Base-by-base conservation (phyloP, 2,888 invertebrate genomes). In the Malthinus seriepunctatus region DNA sequence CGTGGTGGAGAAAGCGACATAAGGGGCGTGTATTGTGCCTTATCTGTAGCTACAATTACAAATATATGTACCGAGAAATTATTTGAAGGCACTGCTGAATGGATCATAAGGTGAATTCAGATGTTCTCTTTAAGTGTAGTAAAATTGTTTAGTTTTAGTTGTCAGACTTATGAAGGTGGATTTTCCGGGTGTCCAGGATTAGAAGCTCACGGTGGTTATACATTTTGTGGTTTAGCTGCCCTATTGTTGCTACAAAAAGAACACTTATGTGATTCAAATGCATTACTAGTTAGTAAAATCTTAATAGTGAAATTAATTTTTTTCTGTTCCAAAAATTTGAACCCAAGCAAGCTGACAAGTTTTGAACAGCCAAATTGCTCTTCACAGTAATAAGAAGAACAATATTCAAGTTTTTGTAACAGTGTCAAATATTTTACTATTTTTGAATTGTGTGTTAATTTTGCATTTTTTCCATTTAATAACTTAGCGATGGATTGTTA, bases 141-240 rank as follows among this genome's bases (percentile, higher is more conserved):
- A 3, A 34, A 23, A 14, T 34, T 33, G 3, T 14, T 53, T 11
- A 42, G n/a, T 69, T 73, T 50, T 67, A 88, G 91, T 66, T 98
- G 98, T 81, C 98, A 99, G 79, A 96, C 97, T 0, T 99, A 97
- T 81, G 99, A 99, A 80, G 99, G 99, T 39, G 99, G 99, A 0
- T 99, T 99, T 82, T 92, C 91, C 35, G 97, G 97, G 0, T 89
- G 85, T 66, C 95, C 95, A 1, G 95, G 93, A 7, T 88, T 95
- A 85, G 99, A 99, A 79, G 98, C 99, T 5, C 99, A 99, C 81
- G 99, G 99, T 1, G 99, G 99, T n/a, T 99, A 99, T 79, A 90
- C 97, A 1, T 99, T 95, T 79, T 99, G 99, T 83, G 98, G 94
- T 0, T 84, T 97, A 62, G 96, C 98, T 51, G 86, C 94, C 1